Conservation (phyloP, 2,888 invertebrate species). For the Ischnus inquisitorius region DNA sequence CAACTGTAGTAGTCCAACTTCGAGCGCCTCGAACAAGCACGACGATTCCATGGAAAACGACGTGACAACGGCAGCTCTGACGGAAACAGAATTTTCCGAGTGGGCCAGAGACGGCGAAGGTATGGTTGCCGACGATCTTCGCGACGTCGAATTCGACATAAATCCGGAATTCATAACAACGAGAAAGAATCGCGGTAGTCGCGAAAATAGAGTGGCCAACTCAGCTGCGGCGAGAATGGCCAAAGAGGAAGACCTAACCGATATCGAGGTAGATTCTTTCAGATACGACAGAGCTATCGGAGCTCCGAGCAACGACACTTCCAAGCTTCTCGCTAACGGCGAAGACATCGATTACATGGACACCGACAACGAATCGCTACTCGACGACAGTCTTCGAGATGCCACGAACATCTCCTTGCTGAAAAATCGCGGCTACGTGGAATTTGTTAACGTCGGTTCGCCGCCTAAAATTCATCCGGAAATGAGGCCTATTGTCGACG, state of each 20-base stretch:
- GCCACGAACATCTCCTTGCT: conserved; percentile 86
- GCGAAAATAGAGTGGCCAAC: conserved; percentile 45
- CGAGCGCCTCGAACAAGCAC: conserved; percentile 83
- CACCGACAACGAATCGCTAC: conserved; percentile 93
- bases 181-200: conserved; percentile 73
- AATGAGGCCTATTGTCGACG: conserved; percentile 67
- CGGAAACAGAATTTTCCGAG: conserved; percentile 95
- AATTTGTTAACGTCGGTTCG: conserved; percentile 87
- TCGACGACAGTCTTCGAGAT: conserved; percentile 88
- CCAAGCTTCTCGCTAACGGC: conserved; percentile 85
- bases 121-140: conserved; percentile 90
- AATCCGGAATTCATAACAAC: conserved; percentile 85
- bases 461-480: conserved; percentile 51
- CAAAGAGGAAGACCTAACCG: conserved; percentile 83
- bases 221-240: conserved; percentile 77
- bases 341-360: conserved; percentile 95
- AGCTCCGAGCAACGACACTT: conserved; percentile 78
- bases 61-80: conserved; percentile 90
- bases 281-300: conserved; percentile 73
- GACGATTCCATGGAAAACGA: conserved; percentile 90
- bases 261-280: conserved; percentile 84
- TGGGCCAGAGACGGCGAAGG: conserved; percentile 93
- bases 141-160: conserved; percentile 88
- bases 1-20: conserved; percentile 87
- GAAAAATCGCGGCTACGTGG: conserved; percentile 89